These are phyloP conservation scores for Poeciliopsis presidionis DNA, from an alignment of 2,797 vertebrate genomes.

Conservation along the genomic window DNA sequence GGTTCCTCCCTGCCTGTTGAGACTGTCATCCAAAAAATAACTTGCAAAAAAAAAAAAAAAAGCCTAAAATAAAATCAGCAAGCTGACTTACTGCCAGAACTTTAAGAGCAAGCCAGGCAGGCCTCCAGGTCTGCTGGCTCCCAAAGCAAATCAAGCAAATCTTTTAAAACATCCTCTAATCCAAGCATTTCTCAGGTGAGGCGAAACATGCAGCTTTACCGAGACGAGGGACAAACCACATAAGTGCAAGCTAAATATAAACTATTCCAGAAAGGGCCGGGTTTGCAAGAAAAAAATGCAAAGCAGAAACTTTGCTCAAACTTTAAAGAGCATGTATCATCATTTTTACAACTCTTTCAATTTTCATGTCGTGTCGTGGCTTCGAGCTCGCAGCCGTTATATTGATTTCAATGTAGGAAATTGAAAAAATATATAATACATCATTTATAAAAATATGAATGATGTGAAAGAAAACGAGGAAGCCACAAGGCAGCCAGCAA, in stretches of 20 bases:
- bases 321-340: neutral
- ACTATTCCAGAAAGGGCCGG: neutral
- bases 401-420: neutral
- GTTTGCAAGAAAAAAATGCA: neutral
- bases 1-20: constrained; percentile 5
- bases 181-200: constrained; percentile 9
- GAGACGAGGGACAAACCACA: neutral
- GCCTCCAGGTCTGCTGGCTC: constrained; percentile 32
- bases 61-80: constrained; percentile 4
- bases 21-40: constrained; percentile 7
- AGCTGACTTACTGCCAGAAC: constrained; percentile 12
- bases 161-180: constrained; percentile 33
- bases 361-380: neutral
- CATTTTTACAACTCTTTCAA: neutral
- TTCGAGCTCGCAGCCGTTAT: neutral
- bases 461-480: neutral
- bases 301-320: neutral
- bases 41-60: neutral
- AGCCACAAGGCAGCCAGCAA: neutral
- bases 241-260: constrained; percentile 9
- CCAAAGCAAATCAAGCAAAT: constrained; percentile 40
- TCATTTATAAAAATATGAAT: neutral
- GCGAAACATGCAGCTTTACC: neutral
- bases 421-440: neutral
- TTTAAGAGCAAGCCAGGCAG: neutral